Base-by-base conservation (phyloP, 2,113 vertebrate species). In the Rhinopithecus roxellana region DNA sequence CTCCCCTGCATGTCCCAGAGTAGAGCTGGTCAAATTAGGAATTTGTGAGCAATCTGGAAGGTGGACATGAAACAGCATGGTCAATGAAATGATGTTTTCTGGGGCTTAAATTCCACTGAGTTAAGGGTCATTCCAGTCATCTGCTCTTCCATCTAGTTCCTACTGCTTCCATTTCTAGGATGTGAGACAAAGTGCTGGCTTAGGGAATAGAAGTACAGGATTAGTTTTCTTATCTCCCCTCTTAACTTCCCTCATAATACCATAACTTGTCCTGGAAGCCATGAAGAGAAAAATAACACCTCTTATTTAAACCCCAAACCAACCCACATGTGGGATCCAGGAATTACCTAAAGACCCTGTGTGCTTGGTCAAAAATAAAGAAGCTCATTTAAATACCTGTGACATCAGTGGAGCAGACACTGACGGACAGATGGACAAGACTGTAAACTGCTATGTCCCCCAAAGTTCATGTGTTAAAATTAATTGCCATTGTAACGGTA, bases 351-450 rank as follows among this genome's bases (percentile, higher is more conserved):
- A 88, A 67, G 64, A 5, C 12, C 70, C 57, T 45, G 16, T 67
- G 43, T 75, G 38, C 78, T 43, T 52, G 78, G 77, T 81, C 92
- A 67, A 69, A 52, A 90, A 93, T 69, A 64, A 86, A 87, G 59
- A 50, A 87, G 22, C 38, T 90, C 61, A 88, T 88, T 92, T 92
- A 91, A 91, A 92, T 92, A 81, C 67, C 77, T 77, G n/a, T 93
- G 94, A 88, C 92, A 90, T 88, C 89, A 59, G n/a, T 61, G 95
- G 70, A 96, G 40, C 70, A 69, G 55, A 55, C 80, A 69, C 43
- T 69, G 67, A 87, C 85, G 80, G 61, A 93, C 75, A 20, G 52
- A 55, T 55, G 94, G 95, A 97, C 57, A 79, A n/a, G 67, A n/a
- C 32, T 69, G 43, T 48, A 78, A 30, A 78, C 45, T 48, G 43